Percentiles rank a stretch among this genome's conserved stretches.
Conservation (phyloP, 2,888 invertebrate genomes). For the Oscheius sp. region DNA sequence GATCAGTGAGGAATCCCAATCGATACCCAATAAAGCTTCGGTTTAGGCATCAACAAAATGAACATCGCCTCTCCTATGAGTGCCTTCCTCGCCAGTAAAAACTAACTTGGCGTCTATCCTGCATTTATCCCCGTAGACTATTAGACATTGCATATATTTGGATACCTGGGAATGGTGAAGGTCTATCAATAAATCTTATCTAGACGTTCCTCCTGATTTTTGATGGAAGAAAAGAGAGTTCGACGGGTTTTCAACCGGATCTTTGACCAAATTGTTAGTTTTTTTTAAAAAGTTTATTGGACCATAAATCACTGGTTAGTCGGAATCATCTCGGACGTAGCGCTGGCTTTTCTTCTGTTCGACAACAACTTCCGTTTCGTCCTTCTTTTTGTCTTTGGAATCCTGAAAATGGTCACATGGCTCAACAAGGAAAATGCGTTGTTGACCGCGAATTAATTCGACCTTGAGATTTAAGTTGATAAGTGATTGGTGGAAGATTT, state of each 20-base stretch:
- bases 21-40: neutral
- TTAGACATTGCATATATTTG: neutral
- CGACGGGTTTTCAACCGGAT: too few relatives aligned
- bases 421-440: neutral
- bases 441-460: neutral
- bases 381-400: neutral
- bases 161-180: neutral
- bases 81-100: neutral
- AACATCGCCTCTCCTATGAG: neutral
- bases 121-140: neutral
- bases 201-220: neutral
- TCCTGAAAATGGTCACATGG: slow-evolving; percentile 14
- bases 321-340: too few relatives aligned
- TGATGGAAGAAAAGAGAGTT: neutral
- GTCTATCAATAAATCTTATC: neutral
- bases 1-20: neutral
- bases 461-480: neutral
- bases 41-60: slow-evolving; percentile 10
- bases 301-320: too few relatives aligned
- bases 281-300: too few relatives aligned
- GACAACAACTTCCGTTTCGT: slow-evolving; percentile 2
- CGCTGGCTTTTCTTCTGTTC: neutral
- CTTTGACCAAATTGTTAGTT: too few relatives aligned
- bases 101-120: neutral
- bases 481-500: too few relatives aligned